Conservation (phyloP, 1,140 invertebrate genomes). For the Lysiphlebus fabarum region DNA sequence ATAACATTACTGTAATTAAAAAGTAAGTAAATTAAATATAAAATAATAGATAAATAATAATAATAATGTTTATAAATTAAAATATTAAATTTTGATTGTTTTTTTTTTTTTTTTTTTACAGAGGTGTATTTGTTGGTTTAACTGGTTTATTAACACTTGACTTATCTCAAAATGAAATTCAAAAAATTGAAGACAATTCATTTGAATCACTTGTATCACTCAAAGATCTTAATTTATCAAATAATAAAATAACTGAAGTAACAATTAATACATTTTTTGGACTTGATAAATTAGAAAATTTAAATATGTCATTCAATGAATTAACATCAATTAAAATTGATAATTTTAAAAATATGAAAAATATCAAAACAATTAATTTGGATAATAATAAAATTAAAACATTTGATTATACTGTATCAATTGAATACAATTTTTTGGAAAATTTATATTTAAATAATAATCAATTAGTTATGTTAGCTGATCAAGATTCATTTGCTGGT, state of each 20-base stretch:
- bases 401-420: conserved; percentile 69
- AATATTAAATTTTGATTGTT: conserved; percentile 10
- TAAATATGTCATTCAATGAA: conserved; percentile 68
- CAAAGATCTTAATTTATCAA: conserved; percentile 66
- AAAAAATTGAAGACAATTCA: conserved; percentile 67
- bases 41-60: too few species aligned
- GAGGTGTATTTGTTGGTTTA: conserved; percentile 67
- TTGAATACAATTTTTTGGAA: conserved; percentile 65
- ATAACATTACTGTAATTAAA: too few species aligned
- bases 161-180: conserved; percentile 70
- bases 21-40: too few species aligned
- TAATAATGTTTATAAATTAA: conserved; percentile 7
- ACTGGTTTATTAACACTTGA: conserved; percentile 65
- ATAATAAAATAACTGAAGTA: conserved; percentile 67
- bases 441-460: conserved; percentile 71
- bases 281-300: conserved; percentile 61
- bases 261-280: conserved; percentile 70
- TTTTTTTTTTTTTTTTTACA: conserved; percentile 29
- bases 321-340: conserved; percentile 70
- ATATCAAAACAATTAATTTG: conserved; percentile 68
- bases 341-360: conserved; percentile 70
- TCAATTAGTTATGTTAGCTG: conserved; percentile 63
- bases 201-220: conserved; percentile 66
- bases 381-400: conserved; percentile 68
- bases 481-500: conserved; percentile 61